Percentiles rank a stretch among this genome's conserved stretches.
These are phyloP conservation scores for Drosophila dives DNA, from an alignment of 2,888 invertebrate species.

Conservation along the genomic window DNA sequence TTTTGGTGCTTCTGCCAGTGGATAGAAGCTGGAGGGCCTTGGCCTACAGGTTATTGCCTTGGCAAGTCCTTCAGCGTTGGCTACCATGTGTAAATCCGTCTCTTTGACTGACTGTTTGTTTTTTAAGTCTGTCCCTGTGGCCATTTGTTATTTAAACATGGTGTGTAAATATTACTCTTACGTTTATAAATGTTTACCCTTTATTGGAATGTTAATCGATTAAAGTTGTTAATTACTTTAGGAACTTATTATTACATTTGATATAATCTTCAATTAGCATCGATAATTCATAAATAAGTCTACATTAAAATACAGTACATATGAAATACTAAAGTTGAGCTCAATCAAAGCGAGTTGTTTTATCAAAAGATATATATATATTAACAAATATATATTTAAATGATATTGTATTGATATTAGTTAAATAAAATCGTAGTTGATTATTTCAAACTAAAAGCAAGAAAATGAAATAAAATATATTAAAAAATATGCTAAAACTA, in stretches of 20 bases:
- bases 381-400: neutral
- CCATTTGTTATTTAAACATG: neutral
- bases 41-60: slow-evolving; percentile 40
- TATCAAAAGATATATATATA: neutral
- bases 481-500: too few relatives aligned
- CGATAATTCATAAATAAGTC: neutral
- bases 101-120: slow-evolving; percentile 1
- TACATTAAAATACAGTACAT: neutral
- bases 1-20: neutral
- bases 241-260: neutral
- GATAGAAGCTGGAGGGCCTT: slow-evolving; percentile 1
- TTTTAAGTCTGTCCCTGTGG: neutral
- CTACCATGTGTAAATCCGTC: slow-evolving; percentile 11
- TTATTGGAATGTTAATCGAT: neutral
- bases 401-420: neutral
- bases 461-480: neutral
- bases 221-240: neutral
- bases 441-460: neutral
- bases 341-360: neutral
- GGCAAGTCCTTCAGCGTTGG: slow-evolving; percentile 32
- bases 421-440: neutral
- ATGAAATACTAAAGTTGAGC: neutral
- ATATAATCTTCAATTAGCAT: neutral
- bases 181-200: neutral
- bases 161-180: neutral